These are phyloP conservation scores for Equus przewalskii DNA, from an alignment of 2,113 vertebrate species.

Conservation along the genomic window DNA sequence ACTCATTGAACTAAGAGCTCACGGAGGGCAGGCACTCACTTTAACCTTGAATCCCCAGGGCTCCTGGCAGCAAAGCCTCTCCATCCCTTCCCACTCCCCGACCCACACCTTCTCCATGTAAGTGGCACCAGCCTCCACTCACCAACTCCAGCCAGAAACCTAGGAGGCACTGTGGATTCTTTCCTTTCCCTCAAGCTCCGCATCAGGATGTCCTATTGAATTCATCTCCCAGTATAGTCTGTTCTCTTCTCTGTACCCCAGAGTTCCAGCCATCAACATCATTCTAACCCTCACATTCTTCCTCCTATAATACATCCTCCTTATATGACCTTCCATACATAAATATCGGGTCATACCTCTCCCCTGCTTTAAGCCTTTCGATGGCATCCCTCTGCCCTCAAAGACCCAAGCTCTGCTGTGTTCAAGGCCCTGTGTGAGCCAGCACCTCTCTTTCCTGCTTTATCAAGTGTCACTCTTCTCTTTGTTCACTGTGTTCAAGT, in stretches of 20 bases:
- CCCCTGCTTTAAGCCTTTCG: not conserved
- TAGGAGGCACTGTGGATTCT: not conserved
- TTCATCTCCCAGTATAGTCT: not conserved
- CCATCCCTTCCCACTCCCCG: rapidly evolving
- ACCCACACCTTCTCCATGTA: not conserved
- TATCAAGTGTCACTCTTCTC: rapidly evolving
- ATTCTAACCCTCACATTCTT: not conserved
- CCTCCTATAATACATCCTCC: not conserved
- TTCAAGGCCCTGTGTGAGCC: not conserved
- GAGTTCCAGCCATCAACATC: not conserved
- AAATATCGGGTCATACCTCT: not conserved
- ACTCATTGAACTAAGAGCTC: not conserved
- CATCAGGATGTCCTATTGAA: not conserved
- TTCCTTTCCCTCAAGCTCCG: not conserved
- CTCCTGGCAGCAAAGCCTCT: not conserved
- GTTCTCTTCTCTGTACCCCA: not conserved
- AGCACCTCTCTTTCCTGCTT: not conserved
- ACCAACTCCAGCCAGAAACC: not conserved
- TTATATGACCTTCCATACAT: not conserved
- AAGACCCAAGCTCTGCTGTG: not conserved
- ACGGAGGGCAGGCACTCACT: not conserved
- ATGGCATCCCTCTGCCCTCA: not conserved
- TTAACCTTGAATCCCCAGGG: not conserved
- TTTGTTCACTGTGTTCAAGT: too few species aligned
- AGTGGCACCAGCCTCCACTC: not conserved